Evolutionary conservation across 2,888 invertebrate genomes (phyloP), one percentile per base, ranked within the genome.

Genomic region (Stenichneumon culpator): DNA sequence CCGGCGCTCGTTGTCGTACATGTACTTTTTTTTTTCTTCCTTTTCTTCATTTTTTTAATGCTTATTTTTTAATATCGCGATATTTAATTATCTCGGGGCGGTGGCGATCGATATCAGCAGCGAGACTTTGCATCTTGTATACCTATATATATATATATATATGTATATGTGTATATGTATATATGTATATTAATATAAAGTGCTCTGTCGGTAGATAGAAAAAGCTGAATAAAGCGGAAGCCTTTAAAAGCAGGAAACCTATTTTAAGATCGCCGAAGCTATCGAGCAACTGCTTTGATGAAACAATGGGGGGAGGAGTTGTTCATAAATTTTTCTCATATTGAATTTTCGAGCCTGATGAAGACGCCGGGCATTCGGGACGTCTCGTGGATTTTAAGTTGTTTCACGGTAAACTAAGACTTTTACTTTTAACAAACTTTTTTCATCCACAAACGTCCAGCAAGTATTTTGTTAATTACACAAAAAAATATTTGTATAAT

Each of bases 301-400:
- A 63, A 74, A 60, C 63, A 74, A 73, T 60, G 60, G 60, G 32
- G 60, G 28, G 25, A 52, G 52, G 52, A 22, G 16, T 57, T 44
- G 28, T 39, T 54, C 11, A 7, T 32, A 39, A 57, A 75, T 57
- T 67, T 25, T 36, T 52, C 69, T 28, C 75, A 54, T 57, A n/a
- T 19, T 25, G n/a, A 73, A 84, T 36, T 82, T 74, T 67, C 11
- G 70, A 57, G 39, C 19, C 75, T 67, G 75, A 82, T 85, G 52
- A 84, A 84, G 77, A 73, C 50, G 25, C 52, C 28, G 28, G n/a
- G 28, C 65, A 9, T 2, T 39, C 32, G n/a, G n/a, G n/a, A n/a
- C n/a, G n/a, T n/a, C n/a, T n/a, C n/a, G n/a, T n/a, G n/a, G n/a
- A n/a, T n/a, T n/a, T n/a, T n/a, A n/a, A n/a, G n/a, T n/a, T n/a